These are phyloP conservation scores for Himantopus leucocephalus DNA, from an alignment of 2,113 vertebrate genomes.

Conservation along the genomic window DNA sequence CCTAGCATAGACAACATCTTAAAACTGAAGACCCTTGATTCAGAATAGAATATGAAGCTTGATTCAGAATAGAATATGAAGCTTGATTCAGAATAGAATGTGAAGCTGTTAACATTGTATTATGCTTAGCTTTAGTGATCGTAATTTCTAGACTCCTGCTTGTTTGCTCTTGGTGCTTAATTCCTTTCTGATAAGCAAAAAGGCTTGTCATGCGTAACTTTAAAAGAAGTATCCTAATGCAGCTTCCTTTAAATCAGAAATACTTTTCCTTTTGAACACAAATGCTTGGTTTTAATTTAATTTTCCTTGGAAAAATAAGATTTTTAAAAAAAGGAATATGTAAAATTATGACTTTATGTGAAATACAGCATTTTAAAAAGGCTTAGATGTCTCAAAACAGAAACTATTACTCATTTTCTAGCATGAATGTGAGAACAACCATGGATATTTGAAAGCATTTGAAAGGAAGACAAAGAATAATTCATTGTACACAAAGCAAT, in stretches of 20 bases:
- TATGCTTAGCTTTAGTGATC: background rate
- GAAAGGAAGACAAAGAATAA: slow-evolving; percentile 1
- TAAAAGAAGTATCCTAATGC: background rate
- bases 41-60: background rate
- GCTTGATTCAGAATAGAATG: background rate
- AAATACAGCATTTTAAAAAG: background rate
- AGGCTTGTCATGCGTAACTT: background rate
- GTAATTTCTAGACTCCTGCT: background rate
- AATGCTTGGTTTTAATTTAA: background rate
- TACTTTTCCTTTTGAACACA: background rate
- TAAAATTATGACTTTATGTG: background rate
- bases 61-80: background rate
- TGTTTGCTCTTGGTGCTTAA: background rate
- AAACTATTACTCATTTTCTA: background rate
- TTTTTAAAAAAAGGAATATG: background rate
- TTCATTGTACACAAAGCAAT: background rate
- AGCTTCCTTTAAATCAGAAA: background rate
- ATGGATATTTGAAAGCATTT: background rate
- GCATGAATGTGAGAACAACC: background rate
- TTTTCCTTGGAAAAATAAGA: background rate
- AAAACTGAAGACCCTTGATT: background rate
- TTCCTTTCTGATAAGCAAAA: background rate
- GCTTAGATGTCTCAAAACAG: background rate
- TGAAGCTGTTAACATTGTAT: background rate
- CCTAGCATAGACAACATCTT: background rate